Conservation (phyloP, 2,113 vertebrate genomes). For the Vimba vimba region DNA sequence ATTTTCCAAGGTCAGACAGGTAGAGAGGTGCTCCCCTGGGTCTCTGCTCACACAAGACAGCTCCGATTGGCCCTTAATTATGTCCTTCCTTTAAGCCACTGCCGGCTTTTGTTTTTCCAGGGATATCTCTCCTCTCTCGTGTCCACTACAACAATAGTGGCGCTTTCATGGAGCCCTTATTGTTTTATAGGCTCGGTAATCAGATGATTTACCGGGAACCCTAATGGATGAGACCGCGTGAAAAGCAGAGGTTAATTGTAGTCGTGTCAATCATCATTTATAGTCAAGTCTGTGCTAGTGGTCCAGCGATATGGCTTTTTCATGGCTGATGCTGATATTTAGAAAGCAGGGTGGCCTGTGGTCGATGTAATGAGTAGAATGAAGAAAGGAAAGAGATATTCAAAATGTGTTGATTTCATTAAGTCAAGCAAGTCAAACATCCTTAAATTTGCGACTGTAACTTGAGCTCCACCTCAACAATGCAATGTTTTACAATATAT, state of each 20-base stretch:
- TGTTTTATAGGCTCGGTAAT: slow-evolving; percentile 11
- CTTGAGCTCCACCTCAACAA: too few species aligned
- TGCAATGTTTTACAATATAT: neutral
- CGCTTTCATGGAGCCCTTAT: neutral
- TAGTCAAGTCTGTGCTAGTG: neutral
- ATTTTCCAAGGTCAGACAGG: slow-evolving; percentile 88
- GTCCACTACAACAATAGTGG: slow-evolving; percentile 24
- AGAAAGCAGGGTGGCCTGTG: neutral
- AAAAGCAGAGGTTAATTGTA: slow-evolving; percentile 28
- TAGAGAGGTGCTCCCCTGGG: slow-evolving; percentile 84
- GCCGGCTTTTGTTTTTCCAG: slow-evolving; percentile 66
- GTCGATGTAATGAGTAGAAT: neutral
- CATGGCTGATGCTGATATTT: neutral
- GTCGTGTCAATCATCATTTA: slow-evolving; percentile 42
- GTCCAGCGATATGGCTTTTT: neutral
- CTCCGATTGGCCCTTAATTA: slow-evolving; percentile 89
- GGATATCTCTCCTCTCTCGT: slow-evolving; percentile 65
- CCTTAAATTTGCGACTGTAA: too few species aligned
- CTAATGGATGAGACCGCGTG: slow-evolving; percentile 29
- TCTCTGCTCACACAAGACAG: slow-evolving; percentile 81
- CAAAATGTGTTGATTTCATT: neutral
- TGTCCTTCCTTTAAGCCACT: slow-evolving; percentile 85
- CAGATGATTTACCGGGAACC: slow-evolving; percentile 15
- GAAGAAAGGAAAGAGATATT: neutral
- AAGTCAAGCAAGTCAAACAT: too few species aligned